Evolutionary conservation across 1,140 invertebrate genomes (phyloP).

Genomic region (Trachymyrmex cornetzi): DNA sequence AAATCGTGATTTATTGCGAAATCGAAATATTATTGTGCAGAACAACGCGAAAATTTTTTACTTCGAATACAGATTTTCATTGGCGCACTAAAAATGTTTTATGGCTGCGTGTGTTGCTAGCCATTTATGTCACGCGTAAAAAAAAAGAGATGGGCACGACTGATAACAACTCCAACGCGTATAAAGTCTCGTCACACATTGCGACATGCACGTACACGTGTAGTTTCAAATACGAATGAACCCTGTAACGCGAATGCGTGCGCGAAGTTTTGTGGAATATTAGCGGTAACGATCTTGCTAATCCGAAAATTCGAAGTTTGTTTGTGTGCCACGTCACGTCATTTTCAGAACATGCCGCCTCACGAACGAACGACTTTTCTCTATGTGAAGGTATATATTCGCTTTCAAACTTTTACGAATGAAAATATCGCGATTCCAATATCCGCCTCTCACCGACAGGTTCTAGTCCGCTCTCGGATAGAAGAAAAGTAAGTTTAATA

Average conservation of each 20-base stretch:
- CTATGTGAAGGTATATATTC: conserved; percentile 57
- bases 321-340: not conserved
- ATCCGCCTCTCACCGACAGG: conserved; percentile 50
- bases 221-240: not conserved
- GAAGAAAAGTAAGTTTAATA: conserved; percentile 54
- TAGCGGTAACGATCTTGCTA: not conserved
- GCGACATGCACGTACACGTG: not conserved
- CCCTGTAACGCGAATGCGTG: not conserved
- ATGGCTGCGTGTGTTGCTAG: not conserved
- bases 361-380: conserved; percentile 19
- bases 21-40: conserved; percentile 13
- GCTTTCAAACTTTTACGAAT: conserved; percentile 59
- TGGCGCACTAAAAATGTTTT: conserved; percentile 50
- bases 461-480: not conserved
- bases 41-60: conserved; percentile 24
- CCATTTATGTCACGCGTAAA: conserved; percentile 4
- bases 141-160: not conserved
- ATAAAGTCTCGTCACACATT: not conserved
- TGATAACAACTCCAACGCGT: not conserved
- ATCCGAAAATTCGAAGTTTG: conserved; percentile 18
- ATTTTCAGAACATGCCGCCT: conserved; percentile 32
- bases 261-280: not conserved
- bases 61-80: conserved; percentile 34
- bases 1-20: conserved; percentile 56
- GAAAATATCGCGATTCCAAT: conserved; percentile 68